These are phyloP conservation scores for Luidia sarsii DNA, from an alignment of 53 echinoderm and acorn worm genomes.

Conservation along the genomic window DNA sequence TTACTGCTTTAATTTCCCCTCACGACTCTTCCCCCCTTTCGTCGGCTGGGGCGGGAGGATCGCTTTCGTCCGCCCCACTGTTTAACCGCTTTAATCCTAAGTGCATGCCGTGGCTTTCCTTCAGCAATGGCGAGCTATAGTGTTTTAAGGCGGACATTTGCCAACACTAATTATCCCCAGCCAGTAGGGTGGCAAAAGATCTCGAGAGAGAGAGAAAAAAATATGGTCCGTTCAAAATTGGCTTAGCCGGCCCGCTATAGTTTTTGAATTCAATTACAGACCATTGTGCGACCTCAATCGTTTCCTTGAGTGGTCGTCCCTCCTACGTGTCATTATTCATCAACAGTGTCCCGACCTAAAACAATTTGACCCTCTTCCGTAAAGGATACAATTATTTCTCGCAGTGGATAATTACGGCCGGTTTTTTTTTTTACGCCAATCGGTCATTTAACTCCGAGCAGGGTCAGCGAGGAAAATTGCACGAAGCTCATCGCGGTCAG, in stretches of 20 bases:
- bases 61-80: too few relatives aligned
- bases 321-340: slow-evolving; percentile 28
- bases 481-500: neutral
- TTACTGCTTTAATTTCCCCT: slow-evolving; percentile 7
- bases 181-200: too few relatives aligned
- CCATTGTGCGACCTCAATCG: slow-evolving; percentile 4
- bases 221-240: too few relatives aligned
- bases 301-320: neutral
- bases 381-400: slow-evolving; percentile 35
- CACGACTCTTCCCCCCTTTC: neutral
- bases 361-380: slow-evolving; percentile 39
- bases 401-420: slow-evolving; percentile 25
- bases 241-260: too few relatives aligned
- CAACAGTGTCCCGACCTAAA: slow-evolving; percentile 7
- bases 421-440: slow-evolving; percentile 36
- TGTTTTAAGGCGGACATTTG: neutral
- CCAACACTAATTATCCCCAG: slow-evolving; percentile 17
- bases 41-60: too few relatives aligned
- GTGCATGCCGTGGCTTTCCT: too few relatives aligned
- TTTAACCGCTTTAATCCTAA: too few relatives aligned
- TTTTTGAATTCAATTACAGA: slow-evolving; percentile 17
- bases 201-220: too few relatives aligned
- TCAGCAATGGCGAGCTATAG: too few relatives aligned
- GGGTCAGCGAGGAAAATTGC: neutral
- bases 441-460: neutral